Evolutionary conservation across 2,888 invertebrate species (phyloP).

Genomic region (Epinotia nisella): DNA sequence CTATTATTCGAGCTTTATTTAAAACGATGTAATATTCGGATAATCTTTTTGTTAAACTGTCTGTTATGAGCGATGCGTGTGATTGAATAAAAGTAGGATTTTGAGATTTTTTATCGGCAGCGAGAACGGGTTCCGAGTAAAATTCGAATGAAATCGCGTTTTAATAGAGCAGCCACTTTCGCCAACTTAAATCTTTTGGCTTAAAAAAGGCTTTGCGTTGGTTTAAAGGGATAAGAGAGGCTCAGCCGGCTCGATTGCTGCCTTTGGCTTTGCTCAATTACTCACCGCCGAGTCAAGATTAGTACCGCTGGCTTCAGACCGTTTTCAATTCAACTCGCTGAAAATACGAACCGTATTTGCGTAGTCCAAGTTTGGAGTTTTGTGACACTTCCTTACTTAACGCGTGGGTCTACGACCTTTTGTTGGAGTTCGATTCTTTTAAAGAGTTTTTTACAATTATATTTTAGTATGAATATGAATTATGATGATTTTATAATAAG

Average conservation of each 20-base stretch:
- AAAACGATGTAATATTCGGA: not conserved
- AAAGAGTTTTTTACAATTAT: not conserved
- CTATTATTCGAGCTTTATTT: not conserved
- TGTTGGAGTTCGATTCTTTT: slow-evolving; percentile 27
- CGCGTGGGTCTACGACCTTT: slow-evolving; percentile 37
- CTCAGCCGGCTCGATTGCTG: slow-evolving; percentile 78
- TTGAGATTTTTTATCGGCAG: slow-evolving; percentile 37
- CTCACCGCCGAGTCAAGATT: slow-evolving; percentile 75
- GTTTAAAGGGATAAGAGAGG: slow-evolving; percentile 82
- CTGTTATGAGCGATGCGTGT: not conserved
- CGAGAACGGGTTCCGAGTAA: slow-evolving; percentile 56
- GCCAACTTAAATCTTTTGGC: slow-evolving; percentile 83
- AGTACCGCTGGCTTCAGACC: slow-evolving; percentile 52
- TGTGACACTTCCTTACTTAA: slow-evolving; percentile 37
- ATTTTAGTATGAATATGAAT: not conserved
- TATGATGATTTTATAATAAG: not conserved
- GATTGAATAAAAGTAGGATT: slow-evolving; percentile 33
- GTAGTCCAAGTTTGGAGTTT: slow-evolving; percentile 52
- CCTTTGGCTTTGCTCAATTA: slow-evolving; percentile 80
- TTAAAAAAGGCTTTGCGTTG: slow-evolving; percentile 83
- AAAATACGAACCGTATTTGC: slow-evolving; percentile 51
- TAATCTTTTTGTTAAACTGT: not conserved
- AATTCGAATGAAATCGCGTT: slow-evolving; percentile 76
- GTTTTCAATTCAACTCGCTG: slow-evolving; percentile 43
- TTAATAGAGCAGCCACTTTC: slow-evolving; percentile 83